phyloP scores from a whole-genome alignment of 2,797 vertebrate genomes.

The Manis pentadactyla region DNA sequence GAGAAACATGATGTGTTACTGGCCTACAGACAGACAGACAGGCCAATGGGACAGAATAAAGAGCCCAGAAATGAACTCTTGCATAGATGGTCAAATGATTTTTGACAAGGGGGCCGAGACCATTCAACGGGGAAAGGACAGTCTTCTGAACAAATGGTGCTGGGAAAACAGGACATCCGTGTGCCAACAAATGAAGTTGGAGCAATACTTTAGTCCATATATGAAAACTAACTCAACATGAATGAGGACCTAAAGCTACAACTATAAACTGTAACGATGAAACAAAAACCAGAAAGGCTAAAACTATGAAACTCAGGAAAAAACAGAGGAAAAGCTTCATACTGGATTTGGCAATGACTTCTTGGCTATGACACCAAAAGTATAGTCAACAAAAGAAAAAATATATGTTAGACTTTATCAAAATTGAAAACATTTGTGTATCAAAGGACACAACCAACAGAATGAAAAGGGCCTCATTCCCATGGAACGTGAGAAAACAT shows the following conservation, averaged over 20 bases:
- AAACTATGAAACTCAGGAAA: slow-evolving; percentile 31
- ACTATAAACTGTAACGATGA: not conserved
- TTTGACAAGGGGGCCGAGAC: not conserved
- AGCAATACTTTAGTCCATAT: not conserved
- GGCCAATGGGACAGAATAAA: not conserved
- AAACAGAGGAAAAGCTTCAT: slow-evolving; percentile 34
- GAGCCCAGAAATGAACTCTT: not conserved
- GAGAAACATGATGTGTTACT: not conserved
- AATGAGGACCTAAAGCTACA: not conserved
- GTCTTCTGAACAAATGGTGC: not conserved
- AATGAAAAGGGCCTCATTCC: not conserved
- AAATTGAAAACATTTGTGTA: slow-evolving; percentile 72
- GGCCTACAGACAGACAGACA: not conserved
- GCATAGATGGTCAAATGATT: not conserved
- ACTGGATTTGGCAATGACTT: slow-evolving; percentile 43
- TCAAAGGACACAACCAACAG: slow-evolving; percentile 17
- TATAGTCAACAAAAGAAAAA: slow-evolving; percentile 56
- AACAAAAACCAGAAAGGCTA: not conserved
- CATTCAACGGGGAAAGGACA: not conserved
- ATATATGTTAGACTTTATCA: slow-evolving; percentile 25
- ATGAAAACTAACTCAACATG: not conserved
- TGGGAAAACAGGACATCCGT: not conserved
- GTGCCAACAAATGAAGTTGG: not conserved
- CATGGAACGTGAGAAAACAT: not conserved
- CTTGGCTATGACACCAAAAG: slow-evolving; percentile 62